Evolutionary conservation across 1,140 invertebrate genomes (phyloP), one percentile per base, ranked within the genome.

Genomic region (Drosophila ananassae): DNA sequence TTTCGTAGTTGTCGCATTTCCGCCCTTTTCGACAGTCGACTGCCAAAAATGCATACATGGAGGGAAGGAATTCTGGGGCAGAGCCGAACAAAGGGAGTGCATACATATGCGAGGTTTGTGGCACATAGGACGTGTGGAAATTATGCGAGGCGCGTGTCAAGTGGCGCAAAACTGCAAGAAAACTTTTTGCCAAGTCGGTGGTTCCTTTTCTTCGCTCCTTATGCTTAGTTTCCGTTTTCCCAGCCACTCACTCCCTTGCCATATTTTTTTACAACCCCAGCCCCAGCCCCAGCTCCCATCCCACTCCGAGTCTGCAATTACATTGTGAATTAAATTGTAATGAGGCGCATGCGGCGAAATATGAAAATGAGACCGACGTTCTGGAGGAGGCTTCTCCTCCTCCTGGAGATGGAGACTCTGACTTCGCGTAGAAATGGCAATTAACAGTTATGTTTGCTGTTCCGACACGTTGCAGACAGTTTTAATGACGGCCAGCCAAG

Each of bases 251-350:
- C 17, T 17, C 34, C 13, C 17, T 34, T 2, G 3, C 34, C 34
- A 32, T 2, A 9, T 2, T 12, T 4, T 10, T 37, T 37, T 37
- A 6, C 44, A 13, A 34, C 30, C 13, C 46, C 22, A n/a, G 2
- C 48, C 37, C 13, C 25, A 32, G 17, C 37, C 13, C 24, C 13
- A 30, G 6, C 44, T 46, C n/a, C 55, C 24, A 51, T 32, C 28
- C 34, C 56, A 37, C 37, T 54, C 69, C 62, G 78, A 24, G 66
- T 54, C 59, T 87, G 75, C 79, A 87, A 87, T 87, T 89, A 83
- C 84, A 89, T 83, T 87, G 75, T 83, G 84, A 89, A 87, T 89
- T 83, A 89, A 87, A 87, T 87, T 87, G 84, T 87, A 89, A 87
- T 87, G 83, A 87, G 83, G 83, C 83, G 83, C 82, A 89, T 89